Conservation (phyloP, 2,113 vertebrate species). For the Tachuris rubrigastra region DNA sequence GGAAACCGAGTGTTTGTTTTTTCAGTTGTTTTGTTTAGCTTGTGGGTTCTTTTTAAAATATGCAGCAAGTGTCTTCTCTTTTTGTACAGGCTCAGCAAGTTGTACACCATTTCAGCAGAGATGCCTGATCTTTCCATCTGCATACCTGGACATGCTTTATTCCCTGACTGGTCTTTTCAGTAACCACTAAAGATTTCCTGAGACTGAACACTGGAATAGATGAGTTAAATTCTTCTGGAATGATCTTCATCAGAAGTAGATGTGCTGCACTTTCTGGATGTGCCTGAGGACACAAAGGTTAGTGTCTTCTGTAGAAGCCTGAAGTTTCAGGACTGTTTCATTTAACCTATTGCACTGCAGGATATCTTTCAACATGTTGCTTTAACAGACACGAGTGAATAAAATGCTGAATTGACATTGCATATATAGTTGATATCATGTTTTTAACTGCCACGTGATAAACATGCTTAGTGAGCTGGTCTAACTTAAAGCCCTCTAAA, state of each 20-base stretch:
- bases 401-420: background rate
- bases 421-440: background rate
- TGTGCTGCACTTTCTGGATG: slow-evolving; percentile 53
- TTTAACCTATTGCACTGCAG: background rate
- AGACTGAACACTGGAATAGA: background rate
- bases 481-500: background rate
- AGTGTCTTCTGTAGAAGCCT: slow-evolving; percentile 40
- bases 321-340: background rate
- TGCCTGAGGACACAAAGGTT: slow-evolving; percentile 75
- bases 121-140: slow-evolving; percentile 7
- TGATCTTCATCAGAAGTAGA: background rate
- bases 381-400: background rate
- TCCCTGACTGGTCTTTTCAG: background rate
- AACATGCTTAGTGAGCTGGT: background rate
- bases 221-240: slow-evolving; percentile 21
- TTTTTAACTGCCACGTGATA: background rate
- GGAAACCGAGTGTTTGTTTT: background rate
- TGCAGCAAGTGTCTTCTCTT: background rate
- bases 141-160: slow-evolving; percentile 7
- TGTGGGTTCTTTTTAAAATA: background rate
- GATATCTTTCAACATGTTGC: background rate
- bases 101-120: background rate
- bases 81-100: slow-evolving; percentile 26
- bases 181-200: slow-evolving; percentile 21
- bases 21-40: background rate